Evolutionary conservation across 2,888 invertebrate genomes (phyloP).

Genomic region (Hirtodrosophila cameraria): DNA sequence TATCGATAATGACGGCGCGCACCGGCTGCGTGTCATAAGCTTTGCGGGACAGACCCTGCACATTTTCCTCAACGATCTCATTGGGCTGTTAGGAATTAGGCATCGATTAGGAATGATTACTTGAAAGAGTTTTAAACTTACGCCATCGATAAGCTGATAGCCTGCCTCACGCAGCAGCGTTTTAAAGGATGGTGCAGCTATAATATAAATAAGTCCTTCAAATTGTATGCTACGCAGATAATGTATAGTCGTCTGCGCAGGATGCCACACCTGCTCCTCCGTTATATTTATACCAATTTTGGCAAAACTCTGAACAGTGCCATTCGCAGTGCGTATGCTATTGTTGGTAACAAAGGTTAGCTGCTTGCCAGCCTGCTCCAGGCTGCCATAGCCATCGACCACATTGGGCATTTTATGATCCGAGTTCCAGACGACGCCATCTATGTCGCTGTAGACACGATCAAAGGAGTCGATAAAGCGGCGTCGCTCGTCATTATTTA

Average conservation of each 20-base stretch:
- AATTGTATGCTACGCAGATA: conserved; percentile 85
- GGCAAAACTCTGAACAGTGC: conserved; percentile 68
- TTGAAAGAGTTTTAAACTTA: conserved; percentile 49
- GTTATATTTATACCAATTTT: conserved; percentile 67
- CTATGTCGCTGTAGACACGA: conserved; percentile 86
- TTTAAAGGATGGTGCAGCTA: conserved; percentile 82
- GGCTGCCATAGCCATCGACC: conserved; percentile 75
- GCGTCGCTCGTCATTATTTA: conserved; percentile 76
- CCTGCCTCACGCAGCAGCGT: conserved; percentile 83
- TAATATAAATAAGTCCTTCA: conserved; percentile 84
- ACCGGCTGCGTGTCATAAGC: conserved; percentile 81
- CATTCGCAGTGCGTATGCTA: conserved; percentile 71
- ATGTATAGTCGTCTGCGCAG: conserved; percentile 83
- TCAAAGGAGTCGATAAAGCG: conserved; percentile 85
- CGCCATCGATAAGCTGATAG: conserved; percentile 83
- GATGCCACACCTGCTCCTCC: conserved; percentile 82
- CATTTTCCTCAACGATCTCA: conserved; percentile 63
- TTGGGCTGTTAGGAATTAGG: conserved; percentile 24
- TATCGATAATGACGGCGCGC: conserved; percentile 85
- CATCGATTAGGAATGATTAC: not conserved
- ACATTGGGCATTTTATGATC: conserved; percentile 76
- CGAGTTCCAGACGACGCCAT: conserved; percentile 85
- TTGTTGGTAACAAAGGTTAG: conserved; percentile 84
- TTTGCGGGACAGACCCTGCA: conserved; percentile 45
- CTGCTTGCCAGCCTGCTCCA: conserved; percentile 83